These are phyloP conservation scores for Siniperca obscura DNA, from an alignment of 2,797 vertebrate species.

Conservation along the genomic window DNA sequence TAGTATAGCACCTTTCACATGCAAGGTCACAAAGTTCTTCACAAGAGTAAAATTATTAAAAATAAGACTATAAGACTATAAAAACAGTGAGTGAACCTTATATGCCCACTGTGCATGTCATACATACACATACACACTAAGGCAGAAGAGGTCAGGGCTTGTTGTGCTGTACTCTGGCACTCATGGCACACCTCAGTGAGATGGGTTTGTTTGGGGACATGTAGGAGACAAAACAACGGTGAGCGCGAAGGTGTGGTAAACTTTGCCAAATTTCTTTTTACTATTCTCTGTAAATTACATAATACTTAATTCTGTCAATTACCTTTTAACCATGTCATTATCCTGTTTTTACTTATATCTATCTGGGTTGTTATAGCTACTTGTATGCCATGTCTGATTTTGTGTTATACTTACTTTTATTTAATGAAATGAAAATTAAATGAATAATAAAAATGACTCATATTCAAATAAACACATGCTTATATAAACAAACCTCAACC, in stretches of 20 bases:
- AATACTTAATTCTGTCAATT: not conserved
- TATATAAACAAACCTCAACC: slow-evolving; percentile 30
- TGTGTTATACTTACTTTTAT: not conserved
- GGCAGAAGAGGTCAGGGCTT: not conserved
- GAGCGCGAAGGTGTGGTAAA: not conserved
- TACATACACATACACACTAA: not conserved
- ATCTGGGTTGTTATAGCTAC: not conserved
- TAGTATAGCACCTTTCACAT: too few species aligned
- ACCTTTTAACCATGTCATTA: not conserved
- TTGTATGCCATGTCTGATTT: not conserved
- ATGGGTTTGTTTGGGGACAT: not conserved
- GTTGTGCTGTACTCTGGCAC: not conserved
- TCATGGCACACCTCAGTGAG: not conserved
- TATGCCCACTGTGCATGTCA: not conserved
- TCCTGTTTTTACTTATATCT: not conserved
- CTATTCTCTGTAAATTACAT: not conserved
- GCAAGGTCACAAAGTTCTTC: too few species aligned
- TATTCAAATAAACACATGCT: slow-evolving; percentile 41
- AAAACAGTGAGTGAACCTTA: not conserved
- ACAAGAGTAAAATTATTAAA: too few species aligned
- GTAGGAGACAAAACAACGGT: not conserved
- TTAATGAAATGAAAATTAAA: not conserved
- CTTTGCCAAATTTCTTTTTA: not conserved
- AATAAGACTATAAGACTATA: too few species aligned
- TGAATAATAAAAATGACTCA: not conserved